Evolutionary conservation across 2,113 vertebrate genomes (phyloP), one percentile per base, ranked within the genome.

Genomic region (Callithrix jacchus): DNA sequence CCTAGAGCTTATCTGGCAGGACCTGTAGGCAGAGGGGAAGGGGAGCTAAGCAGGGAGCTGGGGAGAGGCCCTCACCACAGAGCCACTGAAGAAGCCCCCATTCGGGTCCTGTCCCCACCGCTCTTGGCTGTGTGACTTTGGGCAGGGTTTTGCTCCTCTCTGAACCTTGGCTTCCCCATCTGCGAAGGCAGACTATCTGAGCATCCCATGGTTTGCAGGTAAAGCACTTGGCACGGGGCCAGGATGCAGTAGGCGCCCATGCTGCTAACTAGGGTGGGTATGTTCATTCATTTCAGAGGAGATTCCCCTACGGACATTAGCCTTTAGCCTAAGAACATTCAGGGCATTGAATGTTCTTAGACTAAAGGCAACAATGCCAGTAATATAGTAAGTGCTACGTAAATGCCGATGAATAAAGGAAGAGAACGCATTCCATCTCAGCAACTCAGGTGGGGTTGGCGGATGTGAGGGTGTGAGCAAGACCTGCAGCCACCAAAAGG

Each of bases 1-100:
- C 98, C 99, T 99, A 99, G 92, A 99, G 98, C 97, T 99, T 99
- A 99, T 99, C 99, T 98, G 99, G 99, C 98, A 99, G 99, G 98
- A 99, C 99, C 99, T 99, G 97, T 77, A 96, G 96, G 96, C 95
- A 98, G 97, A 98, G 98, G 54, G 56, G 40, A 88, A 91, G 35
- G 76, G 30, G 18, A 64, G 54, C 40, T 85, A 52, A 76, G 81
- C 54, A 30, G 83, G 45, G 25, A 85, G 89, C n/a, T 40, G 7
- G 21, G 58, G 49, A 49, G 23, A n/a, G 3, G 47, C 13, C 81
- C 5, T 54, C 45, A 58, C 58, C 52, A 27, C 47, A 76, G 54
- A 88, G 70, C 42, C 64, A n/a, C 13, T 32, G 35, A 87, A 52
- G 56, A 83, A 54, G 61, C 25, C 56, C 64, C n/a, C 18, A 17